phyloP scores from a whole-genome alignment of 2,797 vertebrate species.

The Hafferia zeledoni region DNA sequence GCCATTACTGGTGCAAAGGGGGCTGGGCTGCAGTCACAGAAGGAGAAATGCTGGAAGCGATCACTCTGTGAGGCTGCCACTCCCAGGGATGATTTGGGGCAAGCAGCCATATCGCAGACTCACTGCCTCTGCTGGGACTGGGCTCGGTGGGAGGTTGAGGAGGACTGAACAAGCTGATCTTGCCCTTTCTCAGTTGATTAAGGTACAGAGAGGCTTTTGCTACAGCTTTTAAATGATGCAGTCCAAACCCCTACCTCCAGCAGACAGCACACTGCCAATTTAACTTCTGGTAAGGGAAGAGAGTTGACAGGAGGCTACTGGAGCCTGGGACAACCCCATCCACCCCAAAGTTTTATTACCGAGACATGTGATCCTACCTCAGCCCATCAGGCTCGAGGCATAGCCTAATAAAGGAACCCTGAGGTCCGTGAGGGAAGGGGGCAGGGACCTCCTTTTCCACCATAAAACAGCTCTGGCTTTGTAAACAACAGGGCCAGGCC shows the following conservation, averaged over 20 bases:
- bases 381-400: rapidly evolving
- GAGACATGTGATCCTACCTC: rapidly evolving
- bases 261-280: neutral
- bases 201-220: neutral
- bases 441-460: neutral
- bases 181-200: neutral
- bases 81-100: neutral
- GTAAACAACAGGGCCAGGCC: neutral
- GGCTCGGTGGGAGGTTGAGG: rapidly evolving
- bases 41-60: rapidly evolving
- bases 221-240: neutral
- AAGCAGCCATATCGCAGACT: rapidly evolving
- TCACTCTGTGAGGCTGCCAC: neutral
- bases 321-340: neutral
- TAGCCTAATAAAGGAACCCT: neutral
- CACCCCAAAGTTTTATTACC: neutral
- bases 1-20: neutral
- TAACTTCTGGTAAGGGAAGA: neutral
- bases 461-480: neutral
- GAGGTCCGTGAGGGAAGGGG: neutral
- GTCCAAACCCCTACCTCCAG: neutral
- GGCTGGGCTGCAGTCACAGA: neutral
- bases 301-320: neutral
- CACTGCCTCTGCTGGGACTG: neutral
- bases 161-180: neutral